These are phyloP conservation scores for Neogale vison DNA, from an alignment of 2,113 vertebrate genomes.

Conservation along the genomic window DNA sequence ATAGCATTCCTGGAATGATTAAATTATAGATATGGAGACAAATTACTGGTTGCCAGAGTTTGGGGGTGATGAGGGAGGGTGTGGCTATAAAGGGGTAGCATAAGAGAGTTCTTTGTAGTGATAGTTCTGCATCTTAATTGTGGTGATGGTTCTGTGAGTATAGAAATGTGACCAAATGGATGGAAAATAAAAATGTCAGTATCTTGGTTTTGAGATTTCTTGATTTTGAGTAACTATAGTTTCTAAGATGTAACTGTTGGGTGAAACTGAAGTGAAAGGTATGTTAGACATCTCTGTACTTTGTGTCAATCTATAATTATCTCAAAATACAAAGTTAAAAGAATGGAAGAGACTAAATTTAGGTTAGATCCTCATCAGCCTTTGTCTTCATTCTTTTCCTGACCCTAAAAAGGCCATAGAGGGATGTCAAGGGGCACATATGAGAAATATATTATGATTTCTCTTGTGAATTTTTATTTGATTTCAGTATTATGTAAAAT, in stretches of 20 bases:
- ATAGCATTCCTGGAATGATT: not conserved
- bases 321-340: slow-evolving; percentile 5
- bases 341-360: not conserved
- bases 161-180: not conserved
- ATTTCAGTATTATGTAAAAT: not conserved
- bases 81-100: not conserved
- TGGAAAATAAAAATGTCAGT: not conserved
- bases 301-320: not conserved
- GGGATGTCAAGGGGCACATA: not conserved
- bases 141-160: not conserved
- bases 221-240: not conserved
- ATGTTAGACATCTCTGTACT: not conserved
- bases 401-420: not conserved
- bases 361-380: not conserved
- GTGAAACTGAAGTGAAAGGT: not conserved
- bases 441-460: not conserved
- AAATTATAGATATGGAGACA: not conserved
- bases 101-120: not conserved
- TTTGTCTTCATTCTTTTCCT: not conserved
- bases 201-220: not conserved
- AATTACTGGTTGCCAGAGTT: not conserved
- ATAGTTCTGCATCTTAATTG: not conserved
- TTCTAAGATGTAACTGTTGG: not conserved
- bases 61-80: not conserved
- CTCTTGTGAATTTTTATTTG: not conserved